phyloP scores from a whole-genome alignment of 1,140 invertebrate species.

The Coenobita brevimanus region DNA sequence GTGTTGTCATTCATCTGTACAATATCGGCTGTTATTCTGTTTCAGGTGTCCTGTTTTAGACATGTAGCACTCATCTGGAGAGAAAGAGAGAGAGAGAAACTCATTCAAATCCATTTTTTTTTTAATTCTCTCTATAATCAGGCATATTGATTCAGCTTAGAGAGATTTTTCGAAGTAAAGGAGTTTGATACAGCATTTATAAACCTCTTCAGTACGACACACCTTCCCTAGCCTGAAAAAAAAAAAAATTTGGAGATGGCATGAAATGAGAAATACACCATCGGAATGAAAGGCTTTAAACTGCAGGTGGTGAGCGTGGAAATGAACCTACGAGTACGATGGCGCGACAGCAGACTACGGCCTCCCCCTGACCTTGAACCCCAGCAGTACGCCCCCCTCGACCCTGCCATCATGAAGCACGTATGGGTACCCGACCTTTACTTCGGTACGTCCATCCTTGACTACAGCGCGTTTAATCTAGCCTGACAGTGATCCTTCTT shows the following conservation, averaged over 20 bases:
- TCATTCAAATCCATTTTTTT: background rate
- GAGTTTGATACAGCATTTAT: no score
- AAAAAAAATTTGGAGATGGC: no score
- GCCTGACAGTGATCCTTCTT: no score
- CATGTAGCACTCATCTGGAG: background rate
- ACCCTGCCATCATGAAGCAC: conserved; percentile 20
- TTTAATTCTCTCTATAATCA: no score
- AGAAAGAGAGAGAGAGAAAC: background rate
- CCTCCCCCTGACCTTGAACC: background rate
- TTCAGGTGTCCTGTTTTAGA: no score
- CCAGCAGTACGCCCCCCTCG: conserved; percentile 24
- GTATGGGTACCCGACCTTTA: conserved; percentile 40
- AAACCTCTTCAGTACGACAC: no score
- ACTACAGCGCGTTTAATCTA: no score
- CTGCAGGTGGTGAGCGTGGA: conserved; percentile 33
- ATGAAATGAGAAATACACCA: no score
- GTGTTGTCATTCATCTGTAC: background rate
- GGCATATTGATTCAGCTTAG: no score
- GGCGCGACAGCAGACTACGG: conserved; percentile 19
- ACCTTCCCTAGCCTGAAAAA: no score
- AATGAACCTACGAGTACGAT: conserved; percentile 32
- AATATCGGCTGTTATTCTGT: no score
- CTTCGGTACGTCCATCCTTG: conserved; percentile 32
- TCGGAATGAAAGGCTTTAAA: background rate
- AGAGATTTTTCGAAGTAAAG: no score